These are phyloP conservation scores for Callocephalon fimbriatum DNA, from an alignment of 2,113 vertebrate genomes.

Conservation along the genomic window DNA sequence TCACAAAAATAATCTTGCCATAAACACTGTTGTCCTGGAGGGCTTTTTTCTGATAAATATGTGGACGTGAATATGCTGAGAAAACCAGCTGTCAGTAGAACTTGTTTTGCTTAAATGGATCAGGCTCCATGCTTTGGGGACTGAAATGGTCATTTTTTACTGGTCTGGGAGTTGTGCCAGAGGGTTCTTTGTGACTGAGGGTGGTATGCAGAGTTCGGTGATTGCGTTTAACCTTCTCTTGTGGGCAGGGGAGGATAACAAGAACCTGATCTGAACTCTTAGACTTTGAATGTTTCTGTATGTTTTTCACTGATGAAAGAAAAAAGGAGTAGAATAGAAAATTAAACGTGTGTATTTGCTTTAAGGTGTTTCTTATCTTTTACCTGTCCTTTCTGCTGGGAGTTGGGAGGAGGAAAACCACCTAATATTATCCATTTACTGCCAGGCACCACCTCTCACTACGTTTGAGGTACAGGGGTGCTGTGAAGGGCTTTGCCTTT, in stretches of 20 bases:
- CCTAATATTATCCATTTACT: not conserved
- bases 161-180: constrained; percentile 77
- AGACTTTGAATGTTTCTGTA: not conserved
- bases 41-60: constrained; percentile 70
- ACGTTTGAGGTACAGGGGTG: not conserved
- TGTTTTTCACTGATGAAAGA: not conserved
- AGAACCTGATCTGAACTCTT: constrained; percentile 62
- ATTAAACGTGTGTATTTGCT: constrained; percentile 10
- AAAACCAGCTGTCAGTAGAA: constrained; percentile 72
- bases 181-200: constrained; percentile 74
- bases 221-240: constrained; percentile 67
- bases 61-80: constrained; percentile 51
- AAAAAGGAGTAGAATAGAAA: not conserved
- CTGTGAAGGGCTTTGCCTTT: not conserved
- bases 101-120: constrained; percentile 73
- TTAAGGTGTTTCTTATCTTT: not conserved
- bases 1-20: constrained; percentile 72
- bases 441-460: accelerated
- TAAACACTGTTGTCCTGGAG: constrained; percentile 76
- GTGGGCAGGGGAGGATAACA: not conserved
- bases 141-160: constrained; percentile 65
- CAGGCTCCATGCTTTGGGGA: constrained; percentile 45
- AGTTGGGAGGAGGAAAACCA: not conserved
- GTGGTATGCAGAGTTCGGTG: constrained; percentile 75
- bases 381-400: not conserved